phyloP scores from a whole-genome alignment of 2,113 vertebrate genomes.

The Choloepus hoffmanni region DNA sequence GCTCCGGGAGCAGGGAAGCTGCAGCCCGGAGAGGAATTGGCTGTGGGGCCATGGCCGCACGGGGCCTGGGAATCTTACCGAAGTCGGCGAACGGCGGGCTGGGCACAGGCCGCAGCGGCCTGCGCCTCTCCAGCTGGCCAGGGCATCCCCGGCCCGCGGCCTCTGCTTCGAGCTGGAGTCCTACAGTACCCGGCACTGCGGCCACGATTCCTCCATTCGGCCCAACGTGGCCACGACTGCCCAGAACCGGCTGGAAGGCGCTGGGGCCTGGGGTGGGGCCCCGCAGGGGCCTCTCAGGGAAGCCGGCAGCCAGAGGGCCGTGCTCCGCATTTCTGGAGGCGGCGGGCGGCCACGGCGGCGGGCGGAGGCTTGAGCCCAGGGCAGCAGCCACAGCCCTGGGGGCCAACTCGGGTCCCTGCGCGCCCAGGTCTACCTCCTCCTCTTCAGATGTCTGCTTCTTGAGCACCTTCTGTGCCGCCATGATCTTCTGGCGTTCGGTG shows the following conservation, averaged over 20 bases:
- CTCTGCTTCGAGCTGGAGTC: neutral
- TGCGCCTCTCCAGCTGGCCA: neutral
- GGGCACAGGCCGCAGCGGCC: neutral
- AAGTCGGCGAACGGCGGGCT: constrained; percentile 29
- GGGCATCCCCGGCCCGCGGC: neutral
- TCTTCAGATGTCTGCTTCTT: constrained; percentile 76
- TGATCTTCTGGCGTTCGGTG: constrained; percentile 89
- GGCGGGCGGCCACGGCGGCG: neutral
- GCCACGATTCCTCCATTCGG: neutral
- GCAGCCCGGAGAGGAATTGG: no score
- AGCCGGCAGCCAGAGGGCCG: neutral
- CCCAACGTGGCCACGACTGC: neutral
- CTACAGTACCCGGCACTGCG: neutral
- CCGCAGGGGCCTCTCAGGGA: neutral
- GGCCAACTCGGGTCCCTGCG: neutral
- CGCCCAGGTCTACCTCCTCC: neutral
- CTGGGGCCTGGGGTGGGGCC: constrained; percentile 17
- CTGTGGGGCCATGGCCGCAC: accelerated
- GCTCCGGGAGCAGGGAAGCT: accelerated
- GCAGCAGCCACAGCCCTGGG: accelerated
- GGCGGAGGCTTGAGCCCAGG: neutral
- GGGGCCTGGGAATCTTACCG: constrained; percentile 57
- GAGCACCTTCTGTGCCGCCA: constrained; percentile 88
- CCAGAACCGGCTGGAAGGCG: constrained; percentile 50
- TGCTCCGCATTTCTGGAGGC: neutral